These are phyloP conservation scores for Xiphophorus hellerii DNA, from an alignment of 2,113 vertebrate genomes.

Conservation along the genomic window DNA sequence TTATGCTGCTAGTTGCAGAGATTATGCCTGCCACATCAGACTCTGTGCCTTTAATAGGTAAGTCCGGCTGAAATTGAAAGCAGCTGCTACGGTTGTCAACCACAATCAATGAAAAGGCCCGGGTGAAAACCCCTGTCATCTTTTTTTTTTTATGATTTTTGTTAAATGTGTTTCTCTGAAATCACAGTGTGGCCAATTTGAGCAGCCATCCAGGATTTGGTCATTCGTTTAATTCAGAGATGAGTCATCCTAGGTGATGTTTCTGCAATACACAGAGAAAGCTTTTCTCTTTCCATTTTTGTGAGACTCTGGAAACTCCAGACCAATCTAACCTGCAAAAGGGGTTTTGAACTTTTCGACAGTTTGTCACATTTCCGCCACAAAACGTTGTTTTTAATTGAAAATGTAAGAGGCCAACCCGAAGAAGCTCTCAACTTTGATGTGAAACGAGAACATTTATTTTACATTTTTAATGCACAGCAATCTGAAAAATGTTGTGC, in stretches of 20 bases:
- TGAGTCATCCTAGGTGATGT: slow-evolving; percentile 16
- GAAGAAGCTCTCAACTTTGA: not conserved
- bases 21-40: slow-evolving; percentile 97
- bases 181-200: slow-evolving; percentile 8
- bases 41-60: slow-evolving; percentile 95
- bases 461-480: too few relatives aligned
- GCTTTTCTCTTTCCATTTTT: not conserved
- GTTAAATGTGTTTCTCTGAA: slow-evolving; percentile 4
- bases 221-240: slow-evolving; percentile 9
- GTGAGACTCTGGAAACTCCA: not conserved
- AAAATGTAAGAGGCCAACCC: not conserved
- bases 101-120: slow-evolving; percentile 7
- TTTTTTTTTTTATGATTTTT: slow-evolving; percentile 13
- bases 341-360: not conserved
- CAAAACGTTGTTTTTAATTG: not conserved
- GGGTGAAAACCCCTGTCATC: slow-evolving; percentile 6
- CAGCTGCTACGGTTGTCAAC: slow-evolving; percentile 18
- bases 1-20: slow-evolving; percentile 95
- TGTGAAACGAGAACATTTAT: not conserved
- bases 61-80: slow-evolving; percentile 49
- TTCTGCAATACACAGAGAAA: not conserved
- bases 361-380: not conserved
- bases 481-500: too few relatives aligned
- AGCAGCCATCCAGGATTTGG: not conserved
- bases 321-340: not conserved